Evolutionary conservation across 2,797 vertebrate species (phyloP).

Genomic region (Peromyscus nudipes): DNA sequence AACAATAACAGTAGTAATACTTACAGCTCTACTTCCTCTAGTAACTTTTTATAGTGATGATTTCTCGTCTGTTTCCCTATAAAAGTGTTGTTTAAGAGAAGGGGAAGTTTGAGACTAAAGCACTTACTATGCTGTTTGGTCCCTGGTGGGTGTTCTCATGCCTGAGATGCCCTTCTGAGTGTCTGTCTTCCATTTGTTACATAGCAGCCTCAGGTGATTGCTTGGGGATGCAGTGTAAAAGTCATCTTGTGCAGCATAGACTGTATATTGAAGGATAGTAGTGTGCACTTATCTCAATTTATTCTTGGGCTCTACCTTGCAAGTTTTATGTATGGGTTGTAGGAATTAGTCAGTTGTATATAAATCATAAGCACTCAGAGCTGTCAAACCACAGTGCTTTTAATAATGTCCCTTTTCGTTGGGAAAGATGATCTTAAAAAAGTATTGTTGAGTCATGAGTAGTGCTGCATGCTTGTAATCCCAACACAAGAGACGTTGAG

Average conservation of each 20-base stretch:
- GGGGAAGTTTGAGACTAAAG: conserved; percentile 17
- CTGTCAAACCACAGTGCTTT: conserved; percentile 34
- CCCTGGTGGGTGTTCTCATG: neutral
- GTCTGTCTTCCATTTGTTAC: neutral
- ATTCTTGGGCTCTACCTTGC: neutral
- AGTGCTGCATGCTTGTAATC: neutral
- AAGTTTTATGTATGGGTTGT: neutral
- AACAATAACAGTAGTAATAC: neutral
- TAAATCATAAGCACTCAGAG: neutral
- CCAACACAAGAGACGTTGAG: neutral
- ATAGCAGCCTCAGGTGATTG: neutral
- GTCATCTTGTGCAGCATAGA: neutral
- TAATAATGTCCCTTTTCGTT: conserved; percentile 32
- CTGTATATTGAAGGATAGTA: conserved; percentile 29
- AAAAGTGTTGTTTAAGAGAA: conserved; percentile 37
- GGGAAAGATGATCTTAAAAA: conserved; percentile 47
- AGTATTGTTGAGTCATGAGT: neutral
- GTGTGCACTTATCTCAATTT: conserved; percentile 24
- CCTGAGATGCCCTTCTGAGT: neutral
- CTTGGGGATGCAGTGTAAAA: conserved; percentile 1
- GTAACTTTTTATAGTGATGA: neutral
- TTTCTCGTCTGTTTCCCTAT: neutral
- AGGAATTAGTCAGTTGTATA: conserved; percentile 14
- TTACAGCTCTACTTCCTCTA: neutral
- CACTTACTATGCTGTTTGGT: conserved; percentile 37